Base-by-base conservation (phyloP, 2,888 invertebrate genomes). In the Andrena haemorrhoa region DNA sequence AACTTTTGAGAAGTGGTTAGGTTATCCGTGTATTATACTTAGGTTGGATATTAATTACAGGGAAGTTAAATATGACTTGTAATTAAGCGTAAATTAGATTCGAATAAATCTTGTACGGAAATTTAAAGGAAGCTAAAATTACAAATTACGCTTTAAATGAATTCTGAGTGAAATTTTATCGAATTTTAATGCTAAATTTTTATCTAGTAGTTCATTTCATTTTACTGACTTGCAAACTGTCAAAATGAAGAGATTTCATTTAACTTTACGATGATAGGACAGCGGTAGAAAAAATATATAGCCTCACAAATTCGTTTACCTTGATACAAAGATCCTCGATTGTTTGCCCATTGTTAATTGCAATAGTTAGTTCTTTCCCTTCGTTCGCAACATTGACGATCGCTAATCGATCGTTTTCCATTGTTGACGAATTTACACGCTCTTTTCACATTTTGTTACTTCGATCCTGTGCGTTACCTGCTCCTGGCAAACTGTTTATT, bases 321-420 rank as follows among this genome's bases (percentile, higher is more conserved):
- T 93, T 92, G n/a, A 93, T 89, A 73, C 92, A 93, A n/a, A 93
- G 84, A 86, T 93, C 92, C 72, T 94, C 93, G 0, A 90, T 87
- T 26, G 92, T 91, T 76, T 88, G 89, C 65, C 90, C 92, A 26
- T 83, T 69, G 1, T 75, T 75, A 76, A 89, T 90, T 23, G 91
- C n/a, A 23, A 93, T 51, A 47, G 87, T 91, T 8, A 93, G 68
- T 64, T 91, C 85, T 80, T 92, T 93, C 20, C 88, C 83, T 61
- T 93, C 93, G 3, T 86, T 91, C 23, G 90, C 90, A 51, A 92
- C 85, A 75, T 91, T 86, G 63, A 93, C 86, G 26, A 88, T 66
- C 12, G 90, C 90, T 12, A 89, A 75, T 77, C 89, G 90, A 77
- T 92, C 90, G 63, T 90, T 91, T 20, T 91, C 93, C 93, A 93